Percentiles rank a stretch among this genome's conserved stretches.
Evolutionary conservation across 2,888 invertebrate genomes (phyloP).

Genomic region (Pammene fasciana): DNA sequence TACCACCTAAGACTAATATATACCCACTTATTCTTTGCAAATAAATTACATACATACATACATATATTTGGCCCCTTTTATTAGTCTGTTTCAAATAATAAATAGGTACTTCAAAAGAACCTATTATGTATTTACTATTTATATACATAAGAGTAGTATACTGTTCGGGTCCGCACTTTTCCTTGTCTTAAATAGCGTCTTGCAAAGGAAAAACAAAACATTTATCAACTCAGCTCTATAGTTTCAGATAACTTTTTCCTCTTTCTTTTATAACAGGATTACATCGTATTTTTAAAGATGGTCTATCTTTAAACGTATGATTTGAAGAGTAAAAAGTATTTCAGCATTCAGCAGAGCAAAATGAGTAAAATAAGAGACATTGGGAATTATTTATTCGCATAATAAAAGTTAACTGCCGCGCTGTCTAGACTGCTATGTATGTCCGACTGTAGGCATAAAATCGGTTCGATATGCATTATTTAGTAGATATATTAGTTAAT

Average conservation of each 20-base stretch:
- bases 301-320: conserved; percentile 11
- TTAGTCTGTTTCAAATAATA: too few species aligned
- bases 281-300: background rate
- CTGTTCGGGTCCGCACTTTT: background rate
- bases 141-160: background rate
- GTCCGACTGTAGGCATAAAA: conserved; percentile 35
- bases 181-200: conserved; percentile 5
- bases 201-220: conserved; percentile 14
- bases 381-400: conserved; percentile 35
- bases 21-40: too few species aligned
- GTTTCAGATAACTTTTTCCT: conserved; percentile 8
- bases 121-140: background rate
- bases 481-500: too few species aligned
- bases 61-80: too few species aligned
- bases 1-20: too few species aligned
- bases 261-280: background rate
- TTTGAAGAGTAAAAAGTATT: conserved; percentile 22
- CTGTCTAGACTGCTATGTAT: conserved; percentile 37
- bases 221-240: conserved; percentile 11
- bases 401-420: conserved; percentile 35
- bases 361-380: conserved; percentile 12
- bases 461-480: conserved; percentile 32
- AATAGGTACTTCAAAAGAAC: background rate
- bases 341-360: conserved; percentile 27
- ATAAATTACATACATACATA: too few species aligned